Conservation (phyloP, 2,797 vertebrate species). For the Pempheris klunzingeri region DNA sequence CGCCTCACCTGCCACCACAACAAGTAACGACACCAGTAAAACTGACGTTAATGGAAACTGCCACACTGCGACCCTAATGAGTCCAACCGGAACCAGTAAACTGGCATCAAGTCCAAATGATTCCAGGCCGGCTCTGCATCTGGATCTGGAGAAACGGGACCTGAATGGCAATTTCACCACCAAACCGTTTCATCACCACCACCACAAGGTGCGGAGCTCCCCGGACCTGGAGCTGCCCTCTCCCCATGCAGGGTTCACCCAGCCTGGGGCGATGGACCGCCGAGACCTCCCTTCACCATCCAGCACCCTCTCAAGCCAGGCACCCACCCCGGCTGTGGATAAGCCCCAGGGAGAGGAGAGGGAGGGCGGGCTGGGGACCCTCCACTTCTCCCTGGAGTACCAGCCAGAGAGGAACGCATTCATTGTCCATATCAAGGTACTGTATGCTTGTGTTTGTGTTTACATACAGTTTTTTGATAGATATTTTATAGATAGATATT, state of each 20-base stretch:
- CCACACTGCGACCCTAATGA: constrained; percentile 52
- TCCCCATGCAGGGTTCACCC: constrained; percentile 86
- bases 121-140: constrained; percentile 89
- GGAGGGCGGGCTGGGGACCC: constrained; percentile 90
- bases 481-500: background rate
- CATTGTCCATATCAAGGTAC: constrained; percentile 94
- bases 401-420: constrained; percentile 97
- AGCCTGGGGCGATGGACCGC: constrained; percentile 78
- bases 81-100: constrained; percentile 69
- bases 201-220: constrained; percentile 89
- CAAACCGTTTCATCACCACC: constrained; percentile 83
- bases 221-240: constrained; percentile 90
- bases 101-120: constrained; percentile 77
- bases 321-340: constrained; percentile 89
- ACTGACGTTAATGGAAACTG: constrained; percentile 82
- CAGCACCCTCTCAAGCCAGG: constrained; percentile 90
- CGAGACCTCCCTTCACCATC: constrained; percentile 85
- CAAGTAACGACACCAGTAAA: constrained; percentile 68
- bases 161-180: constrained; percentile 97
- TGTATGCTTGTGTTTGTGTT: background rate
- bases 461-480: background rate
- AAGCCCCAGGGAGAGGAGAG: constrained; percentile 79
- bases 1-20: constrained; percentile 85
- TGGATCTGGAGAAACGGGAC: constrained; percentile 96
- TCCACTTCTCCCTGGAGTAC: constrained; percentile 97